Evolutionary conservation across 2,888 invertebrate species (phyloP).

Genomic region (Mongoloraphidia duomilia): DNA sequence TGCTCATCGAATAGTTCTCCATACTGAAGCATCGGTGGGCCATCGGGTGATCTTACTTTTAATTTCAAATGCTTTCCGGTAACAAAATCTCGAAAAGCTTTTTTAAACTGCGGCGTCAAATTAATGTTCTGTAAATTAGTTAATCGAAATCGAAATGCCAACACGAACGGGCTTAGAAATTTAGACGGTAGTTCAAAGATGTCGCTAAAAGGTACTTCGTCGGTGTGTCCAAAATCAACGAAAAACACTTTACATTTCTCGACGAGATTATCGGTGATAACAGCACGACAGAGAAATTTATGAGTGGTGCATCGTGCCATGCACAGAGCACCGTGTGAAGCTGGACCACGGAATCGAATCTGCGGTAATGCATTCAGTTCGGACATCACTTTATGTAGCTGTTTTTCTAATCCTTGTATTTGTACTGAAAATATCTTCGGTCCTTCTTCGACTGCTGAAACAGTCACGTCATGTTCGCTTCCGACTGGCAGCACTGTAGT

Average conservation of each 20-base stretch:
- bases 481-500: slow-evolving; percentile 36
- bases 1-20: slow-evolving; percentile 50
- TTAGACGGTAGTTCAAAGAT: slow-evolving; percentile 63
- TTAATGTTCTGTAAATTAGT: slow-evolving; percentile 46
- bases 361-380: slow-evolving; percentile 47
- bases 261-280: slow-evolving; percentile 57
- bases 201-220: slow-evolving; percentile 51
- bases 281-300: slow-evolving; percentile 56
- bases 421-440: slow-evolving; percentile 66
- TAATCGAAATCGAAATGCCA: slow-evolving; percentile 60
- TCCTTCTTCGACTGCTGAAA: slow-evolving; percentile 68
- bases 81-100: slow-evolving; percentile 55
- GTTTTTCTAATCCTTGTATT: slow-evolving; percentile 41
- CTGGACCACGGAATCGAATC: slow-evolving; percentile 47
- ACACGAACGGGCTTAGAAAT: slow-evolving; percentile 54
- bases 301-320: slow-evolving; percentile 58
- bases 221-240: slow-evolving; percentile 69
- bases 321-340: slow-evolving; percentile 62
- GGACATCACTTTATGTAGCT: slow-evolving; percentile 53
- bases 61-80: slow-evolving; percentile 46
- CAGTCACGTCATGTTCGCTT: slow-evolving; percentile 49
- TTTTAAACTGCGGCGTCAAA: slow-evolving; percentile 43
- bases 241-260: slow-evolving; percentile 63
- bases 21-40: slow-evolving; percentile 57
- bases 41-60: slow-evolving; percentile 52